Conservation (phyloP, 2,888 invertebrate genomes). For the Vannuccia rotundouncinata region DNA sequence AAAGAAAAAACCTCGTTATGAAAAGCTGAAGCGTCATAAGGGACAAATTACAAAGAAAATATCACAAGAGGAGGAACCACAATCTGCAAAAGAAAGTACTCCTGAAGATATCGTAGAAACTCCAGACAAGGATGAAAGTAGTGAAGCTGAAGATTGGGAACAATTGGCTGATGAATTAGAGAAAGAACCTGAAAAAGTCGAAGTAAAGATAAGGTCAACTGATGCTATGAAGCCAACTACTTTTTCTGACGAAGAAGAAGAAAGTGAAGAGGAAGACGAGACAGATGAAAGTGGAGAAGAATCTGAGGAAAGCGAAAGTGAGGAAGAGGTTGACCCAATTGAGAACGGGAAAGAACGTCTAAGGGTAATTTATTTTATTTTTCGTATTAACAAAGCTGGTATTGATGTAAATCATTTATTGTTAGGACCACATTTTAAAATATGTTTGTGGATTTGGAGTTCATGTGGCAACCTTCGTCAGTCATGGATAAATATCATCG, state of each 20-base stretch:
- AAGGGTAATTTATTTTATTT: conserved; percentile 45
- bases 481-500: too few relatives aligned
- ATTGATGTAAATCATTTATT: too few relatives aligned
- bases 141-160: conserved; percentile 29
- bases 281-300: conserved; percentile 45
- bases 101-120: conserved; percentile 34
- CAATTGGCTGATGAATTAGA: conserved; percentile 24
- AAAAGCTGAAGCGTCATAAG: conserved; percentile 29
- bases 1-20: conserved; percentile 38
- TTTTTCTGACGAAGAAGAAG: not conserved
- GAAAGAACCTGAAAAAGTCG: conserved; percentile 1
- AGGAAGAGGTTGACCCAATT: conserved; percentile 37
- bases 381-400: too few relatives aligned
- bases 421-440: too few relatives aligned
- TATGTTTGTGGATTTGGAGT: too few relatives aligned
- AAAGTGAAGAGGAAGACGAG: conserved; percentile 46
- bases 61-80: conserved; percentile 30
- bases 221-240: not conserved
- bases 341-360: conserved; percentile 41
- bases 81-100: conserved; percentile 40
- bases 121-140: conserved; percentile 25
- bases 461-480: too few relatives aligned
- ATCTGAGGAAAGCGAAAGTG: conserved; percentile 48
- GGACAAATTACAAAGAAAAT: not conserved
- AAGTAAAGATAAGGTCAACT: not conserved